A percentile compares a stretch with the other conserved stretches of the same genome.
phyloP scores from a whole-genome alignment of 2,888 invertebrate species.

The Leucozona laternaria region DNA sequence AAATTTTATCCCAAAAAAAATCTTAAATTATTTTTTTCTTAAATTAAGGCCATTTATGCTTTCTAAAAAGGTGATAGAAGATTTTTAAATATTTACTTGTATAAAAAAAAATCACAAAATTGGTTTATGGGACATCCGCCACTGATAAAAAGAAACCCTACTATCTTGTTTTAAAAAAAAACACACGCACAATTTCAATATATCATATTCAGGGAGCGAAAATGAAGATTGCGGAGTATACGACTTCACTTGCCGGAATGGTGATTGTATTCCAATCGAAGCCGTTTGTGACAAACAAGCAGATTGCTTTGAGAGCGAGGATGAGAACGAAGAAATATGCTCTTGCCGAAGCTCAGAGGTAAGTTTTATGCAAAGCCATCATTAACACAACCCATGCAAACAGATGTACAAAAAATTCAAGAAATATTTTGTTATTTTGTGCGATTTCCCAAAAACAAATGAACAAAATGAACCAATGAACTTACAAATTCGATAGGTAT shows the following conservation, averaged over 20 bases:
- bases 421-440: neutral
- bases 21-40: neutral
- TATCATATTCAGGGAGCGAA: constrained; percentile 65
- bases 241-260: constrained; percentile 86
- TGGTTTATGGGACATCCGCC: constrained; percentile 24
- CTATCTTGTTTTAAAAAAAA: constrained; percentile 52
- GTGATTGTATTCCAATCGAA: constrained; percentile 88
- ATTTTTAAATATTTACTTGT: neutral
- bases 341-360: constrained; percentile 82
- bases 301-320: constrained; percentile 91
- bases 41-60: neutral
- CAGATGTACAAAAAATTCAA: neutral
- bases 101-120: neutral
- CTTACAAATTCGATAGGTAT: too few relatives aligned
- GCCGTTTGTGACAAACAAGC: constrained; percentile 92
- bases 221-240: constrained; percentile 65
- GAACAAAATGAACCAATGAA: too few relatives aligned
- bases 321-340: constrained; percentile 86
- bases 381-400: constrained; percentile 47
- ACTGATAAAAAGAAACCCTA: constrained; percentile 19
- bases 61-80: neutral
- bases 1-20: neutral
- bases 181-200: constrained; percentile 48
- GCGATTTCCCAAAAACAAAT: neutral
- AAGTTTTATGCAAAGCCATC: constrained; percentile 77